phyloP scores from a whole-genome alignment of 2,888 invertebrate species.

The Dryomyza anilis region DNA sequence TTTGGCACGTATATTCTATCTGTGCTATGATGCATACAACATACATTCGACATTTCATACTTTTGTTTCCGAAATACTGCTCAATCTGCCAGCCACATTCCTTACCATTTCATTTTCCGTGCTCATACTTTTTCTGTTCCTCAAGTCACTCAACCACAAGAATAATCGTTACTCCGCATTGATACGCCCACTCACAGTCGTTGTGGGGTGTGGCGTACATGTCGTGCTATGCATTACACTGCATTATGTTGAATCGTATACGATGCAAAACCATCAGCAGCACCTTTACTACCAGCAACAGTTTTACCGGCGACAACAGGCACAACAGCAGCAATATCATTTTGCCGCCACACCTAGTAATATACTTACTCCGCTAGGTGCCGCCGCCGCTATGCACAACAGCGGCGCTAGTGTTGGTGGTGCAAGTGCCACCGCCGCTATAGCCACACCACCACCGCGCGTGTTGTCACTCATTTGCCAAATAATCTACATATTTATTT shows the following conservation, averaged over 20 bases:
- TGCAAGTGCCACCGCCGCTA: conserved; percentile 35
- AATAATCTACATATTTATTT: conserved; percentile 84
- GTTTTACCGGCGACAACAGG: conserved; percentile 46
- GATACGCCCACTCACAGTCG: conserved; percentile 78
- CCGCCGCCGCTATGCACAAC: background rate
- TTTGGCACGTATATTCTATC: conserved; percentile 80
- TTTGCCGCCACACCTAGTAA: background rate
- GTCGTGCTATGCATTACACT: conserved; percentile 80
- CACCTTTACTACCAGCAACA: conserved; percentile 55
- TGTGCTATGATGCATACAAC: conserved; percentile 92
- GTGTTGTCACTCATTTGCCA: conserved; percentile 79
- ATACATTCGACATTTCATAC: conserved; percentile 79
- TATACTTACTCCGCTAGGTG: background rate
- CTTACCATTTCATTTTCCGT: conserved; percentile 89
- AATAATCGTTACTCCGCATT: conserved; percentile 72
- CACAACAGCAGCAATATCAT: conserved; percentile 37
- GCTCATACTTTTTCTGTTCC: conserved; percentile 81
- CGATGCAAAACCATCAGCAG: conserved; percentile 52
- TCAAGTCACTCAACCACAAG: conserved; percentile 78
- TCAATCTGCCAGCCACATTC: conserved; percentile 85
- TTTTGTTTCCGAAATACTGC: conserved; percentile 79
- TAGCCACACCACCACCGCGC: conserved; percentile 58
- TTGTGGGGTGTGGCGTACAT: conserved; percentile 79
- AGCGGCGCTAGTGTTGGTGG: conserved; percentile 32
- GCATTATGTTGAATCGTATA: conserved; percentile 74